Conservation (phyloP, 1,140 invertebrate species). For the Panulirus ornatus region DNA sequence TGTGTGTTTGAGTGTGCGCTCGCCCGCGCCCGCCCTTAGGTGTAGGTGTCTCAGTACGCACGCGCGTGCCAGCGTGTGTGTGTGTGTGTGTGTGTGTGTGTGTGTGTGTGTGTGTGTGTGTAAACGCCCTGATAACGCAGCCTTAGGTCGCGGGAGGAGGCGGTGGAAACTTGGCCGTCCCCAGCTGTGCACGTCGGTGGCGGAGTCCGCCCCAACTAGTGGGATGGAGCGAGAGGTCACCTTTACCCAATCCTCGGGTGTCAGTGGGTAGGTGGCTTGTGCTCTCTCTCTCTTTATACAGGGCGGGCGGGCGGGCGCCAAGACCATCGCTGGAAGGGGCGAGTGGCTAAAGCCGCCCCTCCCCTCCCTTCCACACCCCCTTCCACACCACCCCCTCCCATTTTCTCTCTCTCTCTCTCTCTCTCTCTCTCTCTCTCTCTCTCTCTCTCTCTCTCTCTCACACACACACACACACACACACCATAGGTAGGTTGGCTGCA, state of each 20-base stretch:
- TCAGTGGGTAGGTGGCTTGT: too few relatives aligned
- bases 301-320: too few relatives aligned
- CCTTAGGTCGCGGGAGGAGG: not conserved
- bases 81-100: not conserved
- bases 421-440: too few relatives aligned
- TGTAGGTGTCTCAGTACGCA: not conserved
- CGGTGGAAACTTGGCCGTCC: too few relatives aligned
- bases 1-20: not conserved
- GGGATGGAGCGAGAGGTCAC: too few relatives aligned
- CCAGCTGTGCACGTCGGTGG: too few relatives aligned
- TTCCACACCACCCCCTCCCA: not conserved
- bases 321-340: too few relatives aligned
- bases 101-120: not conserved
- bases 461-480: constrained; percentile 13
- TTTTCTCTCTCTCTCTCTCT: too few relatives aligned
- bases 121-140: not conserved
- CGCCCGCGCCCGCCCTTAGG: not conserved
- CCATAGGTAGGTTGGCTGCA: not conserved
- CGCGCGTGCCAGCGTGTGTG: not conserved
- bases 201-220: too few relatives aligned
- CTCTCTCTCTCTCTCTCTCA: not conserved
- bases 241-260: too few relatives aligned
- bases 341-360: too few relatives aligned
- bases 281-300: too few relatives aligned
- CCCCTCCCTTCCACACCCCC: not conserved